Base-by-base conservation (phyloP, 2,888 invertebrate genomes). In the Drosophila pegasa region DNA sequence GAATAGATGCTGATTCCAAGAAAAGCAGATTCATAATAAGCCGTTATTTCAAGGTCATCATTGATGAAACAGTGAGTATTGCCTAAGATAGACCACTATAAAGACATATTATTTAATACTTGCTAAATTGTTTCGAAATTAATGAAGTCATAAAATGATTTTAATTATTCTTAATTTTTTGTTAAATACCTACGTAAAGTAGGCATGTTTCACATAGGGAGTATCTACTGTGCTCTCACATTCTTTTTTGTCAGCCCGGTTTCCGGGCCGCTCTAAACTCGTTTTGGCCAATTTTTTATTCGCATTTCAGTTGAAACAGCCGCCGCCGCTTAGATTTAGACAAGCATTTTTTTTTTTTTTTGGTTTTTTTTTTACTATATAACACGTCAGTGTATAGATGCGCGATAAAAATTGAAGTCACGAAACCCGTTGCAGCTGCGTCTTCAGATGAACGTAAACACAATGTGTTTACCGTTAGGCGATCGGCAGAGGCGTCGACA, bases 31-130 rank as follows among this genome's bases (percentile, higher is more conserved):
- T 59, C 33, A 43, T 33, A 43, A 50, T 43, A 48, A 64, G 71
- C 82, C 80, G 87, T 75, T 87, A 81, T 51, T 73, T 71, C 89
- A 87, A 87, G 89, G 87, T 76, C 87, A 52, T 61, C 60, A 61
- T 9, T 41, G 14, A 71, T 40, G 31, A 10, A 48, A 60, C 75
- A 74, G 75, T 78, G 45, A 25, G 29, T 9, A 35, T 31, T 33
- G 14, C 22, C 22, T 59, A 38, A 10, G 16, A 16, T 20, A 22
- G 57, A 57, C 18, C 1, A 12, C 8, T 50, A 22, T 31, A 9
- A 9, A 4, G 22, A 14, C 3, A n/a, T 10, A 7, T 29, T 8
- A 5, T 6, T 6, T n/a, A 14, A 27, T 37, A 14, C 5, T 16
- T 20, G 27, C 18, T 0, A 10, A 27, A 18, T 16, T 18, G 7